Conservation (phyloP, 2,113 vertebrate genomes). For the Choloepus hoffmanni region DNA sequence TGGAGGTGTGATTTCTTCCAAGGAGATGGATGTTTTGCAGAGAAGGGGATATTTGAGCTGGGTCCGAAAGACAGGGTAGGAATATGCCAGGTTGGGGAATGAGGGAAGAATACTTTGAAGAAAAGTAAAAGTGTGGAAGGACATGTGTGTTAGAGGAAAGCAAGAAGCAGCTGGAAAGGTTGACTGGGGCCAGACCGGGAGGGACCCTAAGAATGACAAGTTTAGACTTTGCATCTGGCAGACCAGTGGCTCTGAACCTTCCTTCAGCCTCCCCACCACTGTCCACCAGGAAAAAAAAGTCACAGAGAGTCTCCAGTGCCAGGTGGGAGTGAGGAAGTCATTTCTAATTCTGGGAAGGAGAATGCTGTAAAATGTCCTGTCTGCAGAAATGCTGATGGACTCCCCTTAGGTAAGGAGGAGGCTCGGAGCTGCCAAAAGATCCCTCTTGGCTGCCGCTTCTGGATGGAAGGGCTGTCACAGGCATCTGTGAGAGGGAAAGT, state of each 20-base stretch:
- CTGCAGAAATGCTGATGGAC: neutral
- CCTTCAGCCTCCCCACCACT: neutral
- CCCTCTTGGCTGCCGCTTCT: neutral
- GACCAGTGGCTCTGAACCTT: neutral
- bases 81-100: neutral
- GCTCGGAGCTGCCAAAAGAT: neutral
- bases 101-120: neutral
- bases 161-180: neutral
- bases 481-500: neutral
- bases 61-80: neutral
- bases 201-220: neutral
- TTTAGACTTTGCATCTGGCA: neutral
- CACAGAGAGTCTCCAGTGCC: neutral
- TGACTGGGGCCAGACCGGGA: neutral
- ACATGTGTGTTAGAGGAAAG: neutral
- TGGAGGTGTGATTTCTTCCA: neutral
- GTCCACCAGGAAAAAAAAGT: neutral
- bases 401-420: rapidly evolving
- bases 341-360: neutral
- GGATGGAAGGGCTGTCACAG: neutral
- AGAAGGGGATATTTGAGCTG: neutral
- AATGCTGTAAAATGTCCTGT: neutral
- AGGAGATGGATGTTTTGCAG: neutral
- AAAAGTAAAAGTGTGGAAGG: neutral
- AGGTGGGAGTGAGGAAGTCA: neutral